Base-by-base conservation (phyloP, 2,888 invertebrate species). In the Lochmaea crataegi region DNA sequence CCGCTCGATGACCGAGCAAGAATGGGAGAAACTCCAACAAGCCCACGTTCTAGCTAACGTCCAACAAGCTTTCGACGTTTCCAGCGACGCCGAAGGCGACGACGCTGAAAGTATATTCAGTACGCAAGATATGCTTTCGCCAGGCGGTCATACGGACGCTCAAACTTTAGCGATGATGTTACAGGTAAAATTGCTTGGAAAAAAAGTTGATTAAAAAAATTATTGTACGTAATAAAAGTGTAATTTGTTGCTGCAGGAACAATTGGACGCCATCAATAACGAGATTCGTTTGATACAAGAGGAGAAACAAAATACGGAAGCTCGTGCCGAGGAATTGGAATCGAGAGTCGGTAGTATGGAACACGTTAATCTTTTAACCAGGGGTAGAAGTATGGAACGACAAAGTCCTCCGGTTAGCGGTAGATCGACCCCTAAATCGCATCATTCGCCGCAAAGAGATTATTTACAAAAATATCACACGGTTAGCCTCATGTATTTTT, bases 201-300 rank as follows among this genome's bases (percentile, higher is more conserved):
- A 53, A 16, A 16, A 18, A 2, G 9, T 53, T 16, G 10, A 16
- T 18, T 18, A 14, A 2, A 16, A 16, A 16, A 18, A 10, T 16
- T 51, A n/a, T n/a, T 14, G 51, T 16, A 48, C 10, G n/a, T 53
- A 53, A 11, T 42, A 42, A 42, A 42, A 45, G 53, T 53, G 53
- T 53, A 53, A 53, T 18, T 65, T 45, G 7, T 18, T 45, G 22
- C 14, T 68, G 12, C 41, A 69, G 70, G 99, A 99, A 84, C 98
- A 99, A 87, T 90, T 99, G 77, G 99, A 99, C 89, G 99, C 99
- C 84, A 99, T 99, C 87, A 99, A 99, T 89, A 98, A 98, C 83
- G 99, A 99, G 91, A 99, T 99, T 83, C 91, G 93, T 86, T 89
- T 89, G 75, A 89, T 89, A 69, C 89, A 90, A 85, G 90, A 89